Evolutionary conservation across 2,113 vertebrate species (phyloP).

Genomic region (Pangasianodon hypophthalmus): DNA sequence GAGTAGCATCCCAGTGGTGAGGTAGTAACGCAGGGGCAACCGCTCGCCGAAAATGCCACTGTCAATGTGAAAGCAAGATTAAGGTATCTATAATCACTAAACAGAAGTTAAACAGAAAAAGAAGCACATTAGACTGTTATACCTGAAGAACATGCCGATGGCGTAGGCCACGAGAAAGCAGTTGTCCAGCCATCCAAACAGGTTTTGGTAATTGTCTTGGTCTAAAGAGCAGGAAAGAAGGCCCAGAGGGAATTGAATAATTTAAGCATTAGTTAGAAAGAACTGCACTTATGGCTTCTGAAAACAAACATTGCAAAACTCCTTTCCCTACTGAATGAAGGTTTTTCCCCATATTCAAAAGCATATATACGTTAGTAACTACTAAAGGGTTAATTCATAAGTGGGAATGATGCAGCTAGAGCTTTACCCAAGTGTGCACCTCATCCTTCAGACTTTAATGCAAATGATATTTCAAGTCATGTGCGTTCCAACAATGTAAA

Average conservation of each 20-base stretch:
- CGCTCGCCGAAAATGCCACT: slow-evolving; percentile 96
- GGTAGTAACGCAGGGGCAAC: slow-evolving; percentile 92
- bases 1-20: slow-evolving; percentile 86
- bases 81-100: too few relatives aligned
- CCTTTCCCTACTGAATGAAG: not conserved
- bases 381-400: not conserved
- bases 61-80: slow-evolving; percentile 26
- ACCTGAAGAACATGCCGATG: slow-evolving; percentile 98
- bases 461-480: not conserved
- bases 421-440: not conserved
- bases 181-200: slow-evolving; percentile 90
- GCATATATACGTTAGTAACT: not conserved
- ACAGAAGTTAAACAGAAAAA: not conserved
- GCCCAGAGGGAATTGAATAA: not conserved
- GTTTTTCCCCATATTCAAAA: not conserved
- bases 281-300: not conserved
- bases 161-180: slow-evolving; percentile 95
- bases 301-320: not conserved
- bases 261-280: not conserved
- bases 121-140: slow-evolving; percentile 8
- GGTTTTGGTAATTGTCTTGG: slow-evolving; percentile 85
- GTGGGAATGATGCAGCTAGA: not conserved
- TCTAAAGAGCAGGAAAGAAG: slow-evolving; percentile 69
- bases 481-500: not conserved
- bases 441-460: not conserved